A percentile compares a stretch with the other conserved stretches of the same genome.
phyloP scores from a whole-genome alignment of 2,888 invertebrate species.

The Platycheirus rosarum region DNA sequence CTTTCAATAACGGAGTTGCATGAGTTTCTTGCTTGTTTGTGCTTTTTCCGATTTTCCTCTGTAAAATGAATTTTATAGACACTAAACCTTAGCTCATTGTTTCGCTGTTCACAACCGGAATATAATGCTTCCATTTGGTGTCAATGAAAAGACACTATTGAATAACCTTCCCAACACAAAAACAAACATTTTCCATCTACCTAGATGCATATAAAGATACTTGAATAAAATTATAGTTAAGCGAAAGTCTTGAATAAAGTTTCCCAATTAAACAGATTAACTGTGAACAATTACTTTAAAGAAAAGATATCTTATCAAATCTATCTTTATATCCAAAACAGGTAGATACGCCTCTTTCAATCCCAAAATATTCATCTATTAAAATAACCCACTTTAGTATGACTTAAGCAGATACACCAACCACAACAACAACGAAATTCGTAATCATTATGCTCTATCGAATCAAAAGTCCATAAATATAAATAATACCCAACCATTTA shows the following conservation, averaged over 20 bases:
- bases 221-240: constrained; percentile 10
- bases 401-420: neutral
- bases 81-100: neutral
- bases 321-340: constrained; percentile 16
- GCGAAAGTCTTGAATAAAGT: constrained; percentile 41
- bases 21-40: no score
- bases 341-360: neutral
- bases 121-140: neutral
- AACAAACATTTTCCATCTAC: constrained; percentile 19
- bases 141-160: neutral
- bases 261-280: constrained; percentile 28
- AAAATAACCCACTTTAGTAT: neutral
- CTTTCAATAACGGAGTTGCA: no score
- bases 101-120: constrained; percentile 6
- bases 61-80: neutral
- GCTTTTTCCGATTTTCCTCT: no score
- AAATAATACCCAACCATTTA: constrained; percentile 53
- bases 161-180: constrained; percentile 24
- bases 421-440: neutral
- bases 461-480: constrained; percentile 62
- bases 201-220: neutral
- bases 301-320: constrained; percentile 24
- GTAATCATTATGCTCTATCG: constrained; percentile 39
- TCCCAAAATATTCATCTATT: neutral
- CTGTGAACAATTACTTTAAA: constrained; percentile 28